phyloP scores from a whole-genome alignment of 2,888 invertebrate genomes.

The Loripinus fragilis region DNA sequence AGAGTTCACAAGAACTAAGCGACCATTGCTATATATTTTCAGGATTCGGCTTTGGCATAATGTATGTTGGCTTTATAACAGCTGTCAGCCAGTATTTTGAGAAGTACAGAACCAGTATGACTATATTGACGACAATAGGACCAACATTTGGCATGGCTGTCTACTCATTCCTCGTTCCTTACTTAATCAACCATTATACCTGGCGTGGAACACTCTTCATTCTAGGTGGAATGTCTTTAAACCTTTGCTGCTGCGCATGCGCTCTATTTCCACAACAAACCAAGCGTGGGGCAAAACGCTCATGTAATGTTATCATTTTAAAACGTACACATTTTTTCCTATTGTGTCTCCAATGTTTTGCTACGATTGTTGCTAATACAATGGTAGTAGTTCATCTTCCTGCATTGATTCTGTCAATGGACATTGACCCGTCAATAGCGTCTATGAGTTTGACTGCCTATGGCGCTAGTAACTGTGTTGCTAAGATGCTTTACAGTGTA shows the following conservation, averaged over 20 bases:
- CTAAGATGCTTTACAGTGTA: slow-evolving; percentile 40
- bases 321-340: slow-evolving; percentile 33
- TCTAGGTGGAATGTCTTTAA: slow-evolving; percentile 43
- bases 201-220: slow-evolving; percentile 46
- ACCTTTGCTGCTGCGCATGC: slow-evolving; percentile 40
- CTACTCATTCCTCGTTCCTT: slow-evolving; percentile 42
- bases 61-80: slow-evolving; percentile 45
- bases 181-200: slow-evolving; percentile 17
- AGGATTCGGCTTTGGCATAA: slow-evolving; percentile 48
- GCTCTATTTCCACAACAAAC: slow-evolving; percentile 31
- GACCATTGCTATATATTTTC: too few relatives aligned
- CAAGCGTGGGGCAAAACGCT: not conserved
- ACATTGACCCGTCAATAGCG: slow-evolving; percentile 10
- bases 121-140: slow-evolving; percentile 45
- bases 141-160: slow-evolving; percentile 50
- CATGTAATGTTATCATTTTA: slow-evolving; percentile 29
- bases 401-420: slow-evolving; percentile 36
- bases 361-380: slow-evolving; percentile 36
- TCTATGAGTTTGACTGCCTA: slow-evolving; percentile 41
- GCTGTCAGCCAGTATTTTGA: slow-evolving; percentile 44
- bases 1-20: too few relatives aligned
- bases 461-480: slow-evolving; percentile 38
- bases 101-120: slow-evolving; percentile 39
- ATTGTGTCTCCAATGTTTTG: slow-evolving; percentile 36
- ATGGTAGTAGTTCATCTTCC: slow-evolving; percentile 47